Evolutionary conservation across 2,888 invertebrate genomes (phyloP).

Genomic region (Zonitis immaculata): DNA sequence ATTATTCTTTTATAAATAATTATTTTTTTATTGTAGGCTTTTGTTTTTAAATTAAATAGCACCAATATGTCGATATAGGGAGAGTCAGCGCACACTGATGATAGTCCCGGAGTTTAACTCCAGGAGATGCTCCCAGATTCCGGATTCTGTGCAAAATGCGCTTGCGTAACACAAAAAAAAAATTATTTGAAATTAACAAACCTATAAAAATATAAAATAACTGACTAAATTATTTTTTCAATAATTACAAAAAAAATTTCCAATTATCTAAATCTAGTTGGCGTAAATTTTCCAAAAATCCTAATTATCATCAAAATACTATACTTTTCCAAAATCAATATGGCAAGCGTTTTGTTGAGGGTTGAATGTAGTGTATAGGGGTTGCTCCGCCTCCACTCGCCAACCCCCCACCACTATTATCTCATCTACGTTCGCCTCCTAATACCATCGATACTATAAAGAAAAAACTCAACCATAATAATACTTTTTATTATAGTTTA

Average conservation of each 20-base stretch:
- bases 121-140: constrained; percentile 39
- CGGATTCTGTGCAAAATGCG: constrained; percentile 39
- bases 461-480: too few relatives aligned
- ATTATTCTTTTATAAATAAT: constrained; percentile 10
- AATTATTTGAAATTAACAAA: too few relatives aligned
- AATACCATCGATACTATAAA: too few relatives aligned
- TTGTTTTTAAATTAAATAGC: constrained; percentile 33
- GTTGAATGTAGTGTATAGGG: not conserved
- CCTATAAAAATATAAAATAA: too few relatives aligned
- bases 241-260: too few relatives aligned
- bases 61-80: constrained; percentile 39
- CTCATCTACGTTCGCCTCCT: too few relatives aligned
- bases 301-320: too few relatives aligned
- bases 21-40: constrained; percentile 13
- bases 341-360: not conserved
- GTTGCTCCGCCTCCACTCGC: not conserved
- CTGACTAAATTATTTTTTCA: too few relatives aligned
- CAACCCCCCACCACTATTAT: not conserved
- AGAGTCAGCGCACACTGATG: constrained; percentile 32
- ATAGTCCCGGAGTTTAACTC: constrained; percentile 37
- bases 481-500: too few relatives aligned
- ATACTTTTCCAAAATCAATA: constrained; percentile 1
- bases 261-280: too few relatives aligned
- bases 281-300: too few relatives aligned
- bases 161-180: constrained; percentile 29